Conservation (phyloP, 2,113 vertebrate species). For the Polyodon spathula region DNA sequence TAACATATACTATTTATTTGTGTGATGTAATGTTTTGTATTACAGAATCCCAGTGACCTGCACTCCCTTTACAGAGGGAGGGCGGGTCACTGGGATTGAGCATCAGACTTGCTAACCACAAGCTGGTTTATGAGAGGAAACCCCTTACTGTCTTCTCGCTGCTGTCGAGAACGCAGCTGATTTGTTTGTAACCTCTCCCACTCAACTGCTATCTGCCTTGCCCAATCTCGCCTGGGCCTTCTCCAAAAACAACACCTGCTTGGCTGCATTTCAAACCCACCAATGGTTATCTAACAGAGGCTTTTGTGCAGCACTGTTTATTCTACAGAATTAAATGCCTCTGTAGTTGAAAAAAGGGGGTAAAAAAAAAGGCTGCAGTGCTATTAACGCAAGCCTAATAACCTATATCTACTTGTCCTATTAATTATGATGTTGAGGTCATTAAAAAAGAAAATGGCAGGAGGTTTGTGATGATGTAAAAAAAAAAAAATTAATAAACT, state of each 20-base stretch:
- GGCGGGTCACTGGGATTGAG: slow-evolving; percentile 40
- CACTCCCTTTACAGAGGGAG: not conserved
- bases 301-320: slow-evolving; percentile 85
- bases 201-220: slow-evolving; percentile 63
- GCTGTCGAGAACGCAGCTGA: slow-evolving; percentile 31
- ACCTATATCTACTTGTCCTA: slow-evolving; percentile 75
- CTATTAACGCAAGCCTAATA: slow-evolving; percentile 74
- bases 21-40: too few relatives aligned
- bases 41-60: too few relatives aligned
- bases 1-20: too few relatives aligned
- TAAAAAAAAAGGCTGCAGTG: slow-evolving; percentile 41
- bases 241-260: slow-evolving; percentile 94
- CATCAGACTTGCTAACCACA: slow-evolving; percentile 33
- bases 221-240: slow-evolving; percentile 66
- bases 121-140: slow-evolving; percentile 50
- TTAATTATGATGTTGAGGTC: slow-evolving; percentile 59
- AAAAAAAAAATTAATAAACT: too few relatives aligned
- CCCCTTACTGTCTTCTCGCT: slow-evolving; percentile 41
- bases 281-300: slow-evolving; percentile 83
- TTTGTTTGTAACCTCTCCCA: slow-evolving; percentile 45
- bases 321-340: slow-evolving; percentile 80
- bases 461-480: too few relatives aligned
- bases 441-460: not conserved
- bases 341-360: slow-evolving; percentile 58
- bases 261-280: slow-evolving; percentile 84